These are phyloP conservation scores for Lysiphlebus fabarum DNA, from an alignment of 1,140 invertebrate genomes.

Conservation along the genomic window DNA sequence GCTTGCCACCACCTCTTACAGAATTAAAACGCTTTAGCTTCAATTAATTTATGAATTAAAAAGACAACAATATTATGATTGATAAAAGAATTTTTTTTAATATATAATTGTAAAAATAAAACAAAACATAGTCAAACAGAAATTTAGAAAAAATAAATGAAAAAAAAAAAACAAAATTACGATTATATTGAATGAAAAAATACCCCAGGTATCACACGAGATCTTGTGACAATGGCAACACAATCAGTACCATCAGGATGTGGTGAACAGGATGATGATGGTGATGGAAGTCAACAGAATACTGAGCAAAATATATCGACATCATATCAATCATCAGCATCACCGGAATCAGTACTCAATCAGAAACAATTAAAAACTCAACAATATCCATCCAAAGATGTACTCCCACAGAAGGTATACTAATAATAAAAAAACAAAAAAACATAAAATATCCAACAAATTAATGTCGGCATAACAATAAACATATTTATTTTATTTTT, in stretches of 20 bases:
- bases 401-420: conserved; percentile 51
- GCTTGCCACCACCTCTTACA: conserved; percentile 23
- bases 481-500: too few relatives aligned
- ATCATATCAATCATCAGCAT: conserved; percentile 43
- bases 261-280: conserved; percentile 51
- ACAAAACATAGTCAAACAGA: neutral
- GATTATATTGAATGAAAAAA: conserved; percentile 33
- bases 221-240: conserved; percentile 53
- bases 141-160: neutral
- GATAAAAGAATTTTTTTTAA: neutral
- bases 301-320: conserved; percentile 46
- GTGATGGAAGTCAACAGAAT: conserved; percentile 48
- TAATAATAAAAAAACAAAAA: conserved; percentile 16
- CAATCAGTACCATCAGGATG: conserved; percentile 47
- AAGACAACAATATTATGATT: neutral
- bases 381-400: conserved; percentile 48
- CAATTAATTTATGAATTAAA: neutral
- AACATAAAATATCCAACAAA: conserved; percentile 2
- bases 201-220: conserved; percentile 55
- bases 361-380: conserved; percentile 53
- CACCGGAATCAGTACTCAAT: conserved; percentile 47
- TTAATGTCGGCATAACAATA: neutral
- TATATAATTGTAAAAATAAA: conserved; percentile 1
- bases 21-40: neutral
- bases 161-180: too few relatives aligned